Evolutionary conservation across 2,797 vertebrate genomes (phyloP), one percentile per base, ranked within the genome.

Genomic region (Argyrosomus regius): DNA sequence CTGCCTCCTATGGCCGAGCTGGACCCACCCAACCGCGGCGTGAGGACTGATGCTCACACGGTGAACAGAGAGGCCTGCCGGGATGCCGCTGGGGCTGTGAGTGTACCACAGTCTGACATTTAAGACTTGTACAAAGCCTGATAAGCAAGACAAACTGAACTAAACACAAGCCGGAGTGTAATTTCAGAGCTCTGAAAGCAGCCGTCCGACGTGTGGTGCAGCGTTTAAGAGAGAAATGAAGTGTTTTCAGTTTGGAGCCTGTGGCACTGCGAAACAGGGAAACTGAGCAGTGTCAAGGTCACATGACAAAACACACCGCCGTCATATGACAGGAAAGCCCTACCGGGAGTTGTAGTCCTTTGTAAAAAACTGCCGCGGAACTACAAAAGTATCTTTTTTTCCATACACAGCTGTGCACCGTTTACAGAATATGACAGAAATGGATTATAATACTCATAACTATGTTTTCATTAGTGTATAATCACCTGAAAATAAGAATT

Each of bases 241-340:
- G 31, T 31, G 45, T 35, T 80, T 72, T 80, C 66, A 31, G 72
- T 59, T 69, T 41, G 18, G 28, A 74, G 81, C 62, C 81, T 63
- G 82, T 78, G 71, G 86, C 82, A 74, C 75, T 22, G 88, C 79
- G 65, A 82, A 78, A 83, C 75, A 56, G 26, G 46, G 89, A 88
- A 90, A 80, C 56, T 72, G 72, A 69, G 80, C 89, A 0, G 71
- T 48, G 56, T n/a, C 43, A 3, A 1, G 84, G 87, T 95, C 95
- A 96, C 95, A 60, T 96, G 95, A 94, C 87, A 61, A 69, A 82
- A 90, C 86, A 88, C 66, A 64, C 69, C 0, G 59, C 14, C 10
- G 88, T 95, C 94, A 95, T 81, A 83, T 96, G 94, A 94, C 26
- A 2, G 0, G 54, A 1, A 6, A 2, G 48, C 0, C 16, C 0